Evolutionary conservation across 2,797 vertebrate species (phyloP).

Genomic region (Falco novaeseelandiae): DNA sequence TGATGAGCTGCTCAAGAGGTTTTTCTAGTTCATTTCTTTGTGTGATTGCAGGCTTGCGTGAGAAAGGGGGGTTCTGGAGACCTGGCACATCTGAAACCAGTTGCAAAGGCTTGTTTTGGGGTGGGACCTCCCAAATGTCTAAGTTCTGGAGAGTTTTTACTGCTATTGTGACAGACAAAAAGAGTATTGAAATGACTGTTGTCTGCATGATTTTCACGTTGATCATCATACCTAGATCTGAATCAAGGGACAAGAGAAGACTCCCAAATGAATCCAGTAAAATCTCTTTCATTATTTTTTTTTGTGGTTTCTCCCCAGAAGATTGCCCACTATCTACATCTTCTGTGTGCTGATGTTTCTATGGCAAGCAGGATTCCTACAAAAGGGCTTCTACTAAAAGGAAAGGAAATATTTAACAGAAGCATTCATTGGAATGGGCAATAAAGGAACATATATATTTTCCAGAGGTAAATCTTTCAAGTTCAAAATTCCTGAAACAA

Average conservation of each 20-base stretch:
- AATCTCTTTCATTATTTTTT: neutral
- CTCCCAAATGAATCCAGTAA: neutral
- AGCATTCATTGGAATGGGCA: neutral
- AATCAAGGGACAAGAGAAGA: neutral
- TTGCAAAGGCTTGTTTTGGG: neutral
- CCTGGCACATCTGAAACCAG: neutral
- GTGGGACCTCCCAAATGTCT: neutral
- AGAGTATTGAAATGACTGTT: neutral
- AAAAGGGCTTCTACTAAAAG: neutral
- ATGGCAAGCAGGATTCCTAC: neutral
- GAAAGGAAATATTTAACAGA: neutral
- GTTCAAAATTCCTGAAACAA: slow-evolving; percentile 22
- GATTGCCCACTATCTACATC: neutral
- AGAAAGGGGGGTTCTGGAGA: neutral
- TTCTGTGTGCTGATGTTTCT: neutral
- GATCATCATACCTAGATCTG: neutral
- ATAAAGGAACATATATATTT: neutral
- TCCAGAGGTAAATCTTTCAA: neutral
- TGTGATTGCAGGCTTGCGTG: neutral
- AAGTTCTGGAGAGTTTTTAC: neutral
- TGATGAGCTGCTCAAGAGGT: neutral
- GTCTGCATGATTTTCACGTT: neutral
- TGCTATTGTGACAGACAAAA: neutral
- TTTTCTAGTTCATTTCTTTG: neutral
- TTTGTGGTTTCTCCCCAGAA: neutral